Evolutionary conservation across 2,888 invertebrate genomes (phyloP).

Genomic region (Drosophila heteroneura): DNA sequence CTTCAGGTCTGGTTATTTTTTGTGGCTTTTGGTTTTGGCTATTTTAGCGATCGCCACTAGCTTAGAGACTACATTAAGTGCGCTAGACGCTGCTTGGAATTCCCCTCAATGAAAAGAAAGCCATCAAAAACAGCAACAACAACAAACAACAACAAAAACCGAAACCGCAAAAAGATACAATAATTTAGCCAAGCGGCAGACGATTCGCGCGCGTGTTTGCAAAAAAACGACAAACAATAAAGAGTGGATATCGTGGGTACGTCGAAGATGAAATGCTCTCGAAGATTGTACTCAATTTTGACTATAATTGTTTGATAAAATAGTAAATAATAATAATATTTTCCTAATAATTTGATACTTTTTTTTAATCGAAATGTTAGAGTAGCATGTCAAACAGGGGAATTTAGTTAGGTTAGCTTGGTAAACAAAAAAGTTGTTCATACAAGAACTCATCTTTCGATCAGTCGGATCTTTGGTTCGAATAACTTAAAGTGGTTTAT

Average conservation of each 20-base stretch:
- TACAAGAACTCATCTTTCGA: neutral
- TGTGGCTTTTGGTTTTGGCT: conserved; percentile 12
- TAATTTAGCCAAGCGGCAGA: conserved; percentile 44
- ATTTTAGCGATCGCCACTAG: conserved; percentile 27
- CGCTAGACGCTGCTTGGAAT: conserved; percentile 66
- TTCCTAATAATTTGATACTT: no score
- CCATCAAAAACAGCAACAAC: conserved; percentile 43
- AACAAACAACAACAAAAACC: conserved; percentile 32
- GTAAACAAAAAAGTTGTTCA: neutral
- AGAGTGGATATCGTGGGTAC: neutral
- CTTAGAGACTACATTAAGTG: conserved; percentile 37
- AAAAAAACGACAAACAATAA: conserved; percentile 27
- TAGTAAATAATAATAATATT: no score
- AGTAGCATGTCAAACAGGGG: neutral
- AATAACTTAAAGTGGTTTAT: neutral
- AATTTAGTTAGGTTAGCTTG: neutral
- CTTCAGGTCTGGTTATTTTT: conserved; percentile 32
- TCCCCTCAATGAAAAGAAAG: conserved; percentile 68
- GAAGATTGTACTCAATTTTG: neutral
- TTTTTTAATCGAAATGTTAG: neutral
- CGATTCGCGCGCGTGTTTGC: conserved; percentile 59
- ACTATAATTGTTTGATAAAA: no score
- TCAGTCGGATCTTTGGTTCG: neutral
- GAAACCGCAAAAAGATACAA: conserved; percentile 30
- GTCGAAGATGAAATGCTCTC: neutral